Base-by-base conservation (phyloP, 2,888 invertebrate genomes). In the Melangyna quadrimaculata region DNA sequence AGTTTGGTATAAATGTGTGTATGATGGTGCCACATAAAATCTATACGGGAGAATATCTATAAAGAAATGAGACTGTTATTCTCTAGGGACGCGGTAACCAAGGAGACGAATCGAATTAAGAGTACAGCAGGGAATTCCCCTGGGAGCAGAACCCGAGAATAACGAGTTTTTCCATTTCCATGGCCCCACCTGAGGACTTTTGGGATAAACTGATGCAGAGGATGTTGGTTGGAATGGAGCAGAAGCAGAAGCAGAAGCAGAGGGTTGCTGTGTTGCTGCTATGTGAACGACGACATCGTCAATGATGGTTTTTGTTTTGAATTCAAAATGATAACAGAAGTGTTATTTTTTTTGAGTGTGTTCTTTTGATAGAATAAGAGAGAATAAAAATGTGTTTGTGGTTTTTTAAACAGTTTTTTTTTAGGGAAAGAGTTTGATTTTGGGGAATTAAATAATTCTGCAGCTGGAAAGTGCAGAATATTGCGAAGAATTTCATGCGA, bases 31-130 rank as follows among this genome's bases (percentile, higher is more conserved):
- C 70, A 65, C 45, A 81, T 77, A 86, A 80, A 81, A 86, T 81
- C 81, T 86, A 86, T 86, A 81, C 78, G 73, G 57, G 71, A 71
- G 69, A 78, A 81, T 81, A 81, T 78, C 81, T 86, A 86, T 81
- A 86, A 86, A 86, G 81, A 81, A 86, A 86, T 86, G 86, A 86
- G 79, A 84, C 86, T 81, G 78, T 83, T 59, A 87, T 82, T 88
- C 90, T 88, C 89, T 78, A 65, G 87, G 87, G 90, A 89, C 87
- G 88, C 87, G 87, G 88, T 88, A 89, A 88, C 89, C 89, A 89
- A 90, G 89, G 91, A 90, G 90, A 91, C 90, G 91, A 91, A 91
- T 91, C 91, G 90, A 91, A 91, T 91, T 91, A 91, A 91, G 91
- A 90, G 91, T 89, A 89, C 88, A 83, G 86, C 70, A 78, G 75